Percentiles rank a stretch among this genome's conserved stretches.
These are phyloP conservation scores for Druon quercuslanigerum DNA, from an alignment of 1,140 invertebrate genomes.

Conservation along the genomic window DNA sequence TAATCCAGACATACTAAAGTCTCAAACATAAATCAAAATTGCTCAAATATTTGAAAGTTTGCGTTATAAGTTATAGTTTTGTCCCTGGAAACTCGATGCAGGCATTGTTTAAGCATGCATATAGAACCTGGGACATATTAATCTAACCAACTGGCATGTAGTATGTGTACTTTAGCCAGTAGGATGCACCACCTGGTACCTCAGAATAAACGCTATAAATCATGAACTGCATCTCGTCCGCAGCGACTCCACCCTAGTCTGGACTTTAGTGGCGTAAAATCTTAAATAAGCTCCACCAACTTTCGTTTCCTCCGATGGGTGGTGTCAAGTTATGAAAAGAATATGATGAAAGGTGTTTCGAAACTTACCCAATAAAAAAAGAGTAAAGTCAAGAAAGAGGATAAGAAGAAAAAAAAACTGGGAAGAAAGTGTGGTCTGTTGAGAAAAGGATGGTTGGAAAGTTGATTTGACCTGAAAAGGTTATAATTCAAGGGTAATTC, in stretches of 20 bases:
- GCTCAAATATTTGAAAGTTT: no score
- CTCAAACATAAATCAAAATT: no score
- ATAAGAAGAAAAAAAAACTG: not conserved
- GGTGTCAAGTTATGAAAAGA: not conserved
- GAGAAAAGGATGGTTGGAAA: not conserved
- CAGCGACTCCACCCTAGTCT: not conserved
- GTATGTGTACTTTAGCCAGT: slow-evolving; percentile 8
- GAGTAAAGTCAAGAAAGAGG: not conserved
- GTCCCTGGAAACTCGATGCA: no score
- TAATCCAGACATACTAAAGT: no score
- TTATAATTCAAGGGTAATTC: not conserved
- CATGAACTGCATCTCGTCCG: slow-evolving; percentile 6
- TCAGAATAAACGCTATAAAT: slow-evolving; percentile 21
- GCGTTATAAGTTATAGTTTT: no score
- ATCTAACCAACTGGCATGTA: not conserved
- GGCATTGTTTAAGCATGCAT: not conserved
- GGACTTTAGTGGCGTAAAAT: not conserved
- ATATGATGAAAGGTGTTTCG: not conserved
- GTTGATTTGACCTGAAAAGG: not conserved
- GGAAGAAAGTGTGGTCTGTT: not conserved
- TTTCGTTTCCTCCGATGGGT: not conserved
- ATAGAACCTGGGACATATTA: not conserved
- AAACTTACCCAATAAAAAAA: not conserved
- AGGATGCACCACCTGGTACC: slow-evolving; percentile 25
- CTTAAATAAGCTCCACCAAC: not conserved